A percentile compares a stretch with the other conserved stretches of the same genome.
phyloP scores from a whole-genome alignment of 2,888 invertebrate genomes.

The Teinopalpus imperialis region DNA sequence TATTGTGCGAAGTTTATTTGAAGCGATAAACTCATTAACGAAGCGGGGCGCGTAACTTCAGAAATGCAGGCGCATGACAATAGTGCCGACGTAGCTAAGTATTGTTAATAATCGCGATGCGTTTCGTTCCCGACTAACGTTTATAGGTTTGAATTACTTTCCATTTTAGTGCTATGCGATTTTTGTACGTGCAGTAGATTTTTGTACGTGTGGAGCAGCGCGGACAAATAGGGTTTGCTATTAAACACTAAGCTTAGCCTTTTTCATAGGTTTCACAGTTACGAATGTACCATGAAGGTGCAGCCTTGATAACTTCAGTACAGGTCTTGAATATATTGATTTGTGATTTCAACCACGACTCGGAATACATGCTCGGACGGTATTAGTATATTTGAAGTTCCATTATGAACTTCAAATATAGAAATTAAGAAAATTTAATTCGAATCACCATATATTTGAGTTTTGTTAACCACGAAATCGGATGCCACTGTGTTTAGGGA shows the following conservation, averaged over 20 bases:
- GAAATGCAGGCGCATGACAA: conserved; percentile 44
- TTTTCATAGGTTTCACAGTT: conserved; percentile 3
- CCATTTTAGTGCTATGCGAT: conserved; percentile 34
- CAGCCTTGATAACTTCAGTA: too few relatives aligned
- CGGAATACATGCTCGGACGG: too few relatives aligned
- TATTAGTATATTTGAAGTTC: too few relatives aligned
- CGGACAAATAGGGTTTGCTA: not conserved
- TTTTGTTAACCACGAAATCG: too few relatives aligned
- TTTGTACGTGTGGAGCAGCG: not conserved
- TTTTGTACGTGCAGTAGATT: conserved; percentile 22
- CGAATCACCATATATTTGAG: too few relatives aligned
- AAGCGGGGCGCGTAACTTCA: conserved; percentile 40
- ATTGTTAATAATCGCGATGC: conserved; percentile 33
- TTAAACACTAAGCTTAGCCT: not conserved
- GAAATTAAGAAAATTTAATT: too few relatives aligned
- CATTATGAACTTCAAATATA: too few relatives aligned
- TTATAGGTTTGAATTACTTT: conserved; percentile 39
- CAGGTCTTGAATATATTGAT: too few relatives aligned
- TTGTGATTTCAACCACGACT: too few relatives aligned
- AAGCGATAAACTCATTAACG: conserved; percentile 46
- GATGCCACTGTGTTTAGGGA: too few relatives aligned
- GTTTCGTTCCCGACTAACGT: conserved; percentile 30
- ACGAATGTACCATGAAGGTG: not conserved
- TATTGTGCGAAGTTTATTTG: conserved; percentile 42
- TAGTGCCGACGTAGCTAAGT: conserved; percentile 30